Evolutionary conservation across 23 tunicate species (phyloP).

Genomic region (Phallusia fumigata): DNA sequence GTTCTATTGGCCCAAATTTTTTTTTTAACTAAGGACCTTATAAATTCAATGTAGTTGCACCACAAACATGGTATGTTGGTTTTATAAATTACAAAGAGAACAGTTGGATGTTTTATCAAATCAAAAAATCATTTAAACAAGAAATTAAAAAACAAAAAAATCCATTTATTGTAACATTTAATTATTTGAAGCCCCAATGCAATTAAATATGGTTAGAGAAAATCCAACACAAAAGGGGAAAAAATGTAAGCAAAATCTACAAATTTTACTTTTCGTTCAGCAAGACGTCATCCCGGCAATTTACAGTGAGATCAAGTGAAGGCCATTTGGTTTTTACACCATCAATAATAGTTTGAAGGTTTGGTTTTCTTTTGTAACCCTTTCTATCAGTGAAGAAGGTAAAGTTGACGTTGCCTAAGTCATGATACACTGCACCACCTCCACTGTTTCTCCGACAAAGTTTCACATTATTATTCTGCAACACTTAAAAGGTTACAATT

Average conservation of each 20-base stretch:
- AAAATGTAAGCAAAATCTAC: too few relatives aligned
- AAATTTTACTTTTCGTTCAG: conserved; percentile 30
- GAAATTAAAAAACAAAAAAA: too few relatives aligned
- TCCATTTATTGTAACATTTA: too few relatives aligned
- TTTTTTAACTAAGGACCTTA: too few relatives aligned
- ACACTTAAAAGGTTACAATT: neutral
- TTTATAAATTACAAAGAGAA: too few relatives aligned
- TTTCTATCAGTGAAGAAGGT: conserved; percentile 65
- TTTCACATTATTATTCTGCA: conserved; percentile 25
- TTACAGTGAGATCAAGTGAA: conserved; percentile 35
- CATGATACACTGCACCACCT: conserved; percentile 96
- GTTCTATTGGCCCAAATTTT: neutral
- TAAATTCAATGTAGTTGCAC: too few relatives aligned
- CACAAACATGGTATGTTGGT: too few relatives aligned
- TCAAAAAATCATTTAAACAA: too few relatives aligned
- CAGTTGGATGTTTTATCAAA: too few relatives aligned
- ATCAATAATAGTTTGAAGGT: conserved; percentile 46
- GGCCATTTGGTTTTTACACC: conserved; percentile 56
- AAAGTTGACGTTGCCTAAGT: conserved; percentile 77
- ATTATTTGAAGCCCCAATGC: too few relatives aligned
- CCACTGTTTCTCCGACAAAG: conserved; percentile 81
- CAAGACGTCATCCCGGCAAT: conserved; percentile 75
- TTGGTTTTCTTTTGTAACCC: conserved; percentile 44
- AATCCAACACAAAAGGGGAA: too few relatives aligned
- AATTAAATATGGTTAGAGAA: too few relatives aligned